Conservation (phyloP, 2,888 invertebrate genomes). For the Patella depressa region DNA sequence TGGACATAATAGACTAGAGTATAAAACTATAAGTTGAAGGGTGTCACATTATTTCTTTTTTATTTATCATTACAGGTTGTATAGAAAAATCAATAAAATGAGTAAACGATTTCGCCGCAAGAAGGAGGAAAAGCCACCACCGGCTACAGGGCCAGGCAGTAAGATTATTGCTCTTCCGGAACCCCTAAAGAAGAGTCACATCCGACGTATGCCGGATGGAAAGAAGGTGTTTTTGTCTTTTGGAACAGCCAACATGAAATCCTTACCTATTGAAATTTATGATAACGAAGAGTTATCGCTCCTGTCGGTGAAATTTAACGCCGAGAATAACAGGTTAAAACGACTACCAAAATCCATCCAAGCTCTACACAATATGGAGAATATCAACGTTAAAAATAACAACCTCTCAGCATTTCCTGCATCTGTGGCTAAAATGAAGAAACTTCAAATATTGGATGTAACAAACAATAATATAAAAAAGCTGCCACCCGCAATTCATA, state of each 20-base stretch:
- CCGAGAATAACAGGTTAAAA: constrained; percentile 67
- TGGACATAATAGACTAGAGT: not conserved
- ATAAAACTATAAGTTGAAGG: not conserved
- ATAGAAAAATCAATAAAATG: constrained; percentile 38
- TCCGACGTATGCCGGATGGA: constrained; percentile 56
- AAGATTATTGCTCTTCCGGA: constrained; percentile 66
- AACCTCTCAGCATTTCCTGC: constrained; percentile 56
- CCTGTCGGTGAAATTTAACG: constrained; percentile 59
- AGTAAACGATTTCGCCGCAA: constrained; percentile 50
- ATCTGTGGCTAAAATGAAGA: constrained; percentile 58
- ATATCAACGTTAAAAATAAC: constrained; percentile 64
- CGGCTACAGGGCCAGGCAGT: constrained; percentile 69
- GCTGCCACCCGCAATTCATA: constrained; percentile 66
- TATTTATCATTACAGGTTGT: constrained; percentile 3
- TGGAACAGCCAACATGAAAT: constrained; percentile 58
- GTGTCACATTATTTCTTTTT: constrained; percentile 9
- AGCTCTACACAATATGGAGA: constrained; percentile 56
- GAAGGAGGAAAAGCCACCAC: constrained; percentile 70
- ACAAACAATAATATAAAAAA: constrained; percentile 65
- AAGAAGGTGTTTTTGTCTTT: constrained; percentile 55
- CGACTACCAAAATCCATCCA: constrained; percentile 62
- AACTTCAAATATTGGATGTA: constrained; percentile 56
- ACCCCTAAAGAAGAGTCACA: constrained; percentile 59
- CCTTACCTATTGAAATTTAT: constrained; percentile 67
- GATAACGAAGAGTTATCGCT: constrained; percentile 66